phyloP scores from a whole-genome alignment of 2,888 invertebrate species.

The Eilema depressum region DNA sequence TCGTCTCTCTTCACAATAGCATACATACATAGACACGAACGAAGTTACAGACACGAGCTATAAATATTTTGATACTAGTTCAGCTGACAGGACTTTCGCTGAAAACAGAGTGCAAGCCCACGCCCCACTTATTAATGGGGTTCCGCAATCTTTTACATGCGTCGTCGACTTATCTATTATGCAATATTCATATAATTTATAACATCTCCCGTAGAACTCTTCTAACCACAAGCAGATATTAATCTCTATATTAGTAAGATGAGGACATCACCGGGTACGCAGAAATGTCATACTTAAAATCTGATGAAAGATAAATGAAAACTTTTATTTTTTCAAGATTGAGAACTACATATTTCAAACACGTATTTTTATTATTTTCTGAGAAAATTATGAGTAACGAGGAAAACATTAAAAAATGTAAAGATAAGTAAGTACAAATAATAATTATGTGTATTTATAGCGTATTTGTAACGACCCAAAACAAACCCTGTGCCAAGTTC shows the following conservation, averaged over 20 bases:
- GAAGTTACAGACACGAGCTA: no score
- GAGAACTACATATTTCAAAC: background rate
- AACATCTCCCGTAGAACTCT: background rate
- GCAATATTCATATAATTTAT: no score
- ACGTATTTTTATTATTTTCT: background rate
- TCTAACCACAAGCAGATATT: background rate
- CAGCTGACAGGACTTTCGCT: no score
- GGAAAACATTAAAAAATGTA: background rate
- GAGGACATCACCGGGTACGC: background rate
- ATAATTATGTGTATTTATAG: constrained; percentile 14
- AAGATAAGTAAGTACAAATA: background rate
- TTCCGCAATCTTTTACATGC: no score
- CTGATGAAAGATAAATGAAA: background rate
- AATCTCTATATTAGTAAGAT: background rate
- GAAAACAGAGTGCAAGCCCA: no score
- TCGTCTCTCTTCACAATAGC: no score
- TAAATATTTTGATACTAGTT: no score
- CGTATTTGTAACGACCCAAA: constrained; percentile 38
- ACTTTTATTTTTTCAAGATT: background rate
- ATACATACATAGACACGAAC: no score
- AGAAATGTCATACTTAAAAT: background rate
- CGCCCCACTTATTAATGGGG: no score
- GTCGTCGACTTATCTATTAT: no score
- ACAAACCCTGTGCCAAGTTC: constrained; percentile 38
- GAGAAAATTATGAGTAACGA: background rate